These are phyloP conservation scores for Macrophya annulata DNA, from an alignment of 2,888 invertebrate genomes.

Conservation along the genomic window DNA sequence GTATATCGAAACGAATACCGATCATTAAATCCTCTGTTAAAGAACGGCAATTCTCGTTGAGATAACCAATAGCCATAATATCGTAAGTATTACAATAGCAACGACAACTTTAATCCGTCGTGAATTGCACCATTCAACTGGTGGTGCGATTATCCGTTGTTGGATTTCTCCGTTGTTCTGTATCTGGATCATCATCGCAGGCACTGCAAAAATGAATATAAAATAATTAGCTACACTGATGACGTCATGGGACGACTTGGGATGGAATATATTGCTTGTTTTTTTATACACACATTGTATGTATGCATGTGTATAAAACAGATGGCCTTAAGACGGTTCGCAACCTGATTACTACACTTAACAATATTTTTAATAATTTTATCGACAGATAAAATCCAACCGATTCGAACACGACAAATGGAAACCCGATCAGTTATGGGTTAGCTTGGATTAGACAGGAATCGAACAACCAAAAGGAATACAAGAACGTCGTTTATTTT, in stretches of 20 bases:
- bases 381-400: neutral
- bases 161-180: neutral
- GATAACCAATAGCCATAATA: neutral
- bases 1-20: too few species aligned
- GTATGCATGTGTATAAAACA: neutral
- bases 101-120: neutral
- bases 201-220: neutral
- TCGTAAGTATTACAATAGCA: neutral
- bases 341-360: neutral
- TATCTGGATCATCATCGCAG: neutral
- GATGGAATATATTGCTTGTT: neutral
- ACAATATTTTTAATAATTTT: neutral
- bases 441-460: neutral
- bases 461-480: neutral
- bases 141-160: slow-evolving; percentile 6
- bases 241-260: neutral
- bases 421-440: neutral
- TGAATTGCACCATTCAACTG: neutral
- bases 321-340: neutral
- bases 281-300: too few species aligned
- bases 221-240: neutral
- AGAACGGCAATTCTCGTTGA: neutral
- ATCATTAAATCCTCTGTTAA: neutral
- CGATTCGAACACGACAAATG: neutral
- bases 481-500: neutral